Percentiles rank a stretch among this genome's conserved stretches.
phyloP scores from a whole-genome alignment of 2,797 vertebrate genomes.

The Hybognathus amarus region DNA sequence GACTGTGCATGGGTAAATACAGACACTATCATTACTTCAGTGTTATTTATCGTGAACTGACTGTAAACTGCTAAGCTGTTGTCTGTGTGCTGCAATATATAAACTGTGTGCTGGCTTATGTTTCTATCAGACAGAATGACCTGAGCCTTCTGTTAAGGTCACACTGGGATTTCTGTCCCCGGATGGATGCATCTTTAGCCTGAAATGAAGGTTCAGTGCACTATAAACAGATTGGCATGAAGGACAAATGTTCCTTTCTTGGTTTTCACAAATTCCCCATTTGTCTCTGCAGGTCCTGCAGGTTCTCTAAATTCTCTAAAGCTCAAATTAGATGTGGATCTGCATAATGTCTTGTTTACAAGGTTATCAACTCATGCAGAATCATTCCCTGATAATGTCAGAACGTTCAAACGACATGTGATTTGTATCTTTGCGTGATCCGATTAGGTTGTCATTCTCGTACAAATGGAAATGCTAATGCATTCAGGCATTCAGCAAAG shows the following conservation, averaged over 20 bases:
- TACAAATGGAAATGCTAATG: not conserved
- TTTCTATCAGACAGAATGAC: conserved; percentile 18
- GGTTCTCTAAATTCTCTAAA: conserved; percentile 1
- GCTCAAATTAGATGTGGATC: not conserved
- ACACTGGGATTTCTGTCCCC: not conserved
- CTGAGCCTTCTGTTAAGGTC: conserved; percentile 35
- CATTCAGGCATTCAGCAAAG: not conserved
- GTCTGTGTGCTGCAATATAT: not conserved
- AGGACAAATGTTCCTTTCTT: not conserved
- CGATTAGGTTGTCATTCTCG: not conserved
- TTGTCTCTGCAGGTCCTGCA: not conserved
- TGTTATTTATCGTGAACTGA: conserved; percentile 35
- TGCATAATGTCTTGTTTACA: conserved; percentile 21
- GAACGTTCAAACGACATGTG: not conserved
- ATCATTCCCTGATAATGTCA: not conserved
- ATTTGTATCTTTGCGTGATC: not conserved
- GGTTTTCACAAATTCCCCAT: not conserved
- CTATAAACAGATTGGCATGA: not conserved
- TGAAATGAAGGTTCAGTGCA: not conserved
- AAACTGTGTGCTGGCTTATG: not conserved
- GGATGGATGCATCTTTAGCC: not conserved
- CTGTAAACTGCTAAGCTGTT: conserved; percentile 22
- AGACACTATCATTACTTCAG: conserved; percentile 29
- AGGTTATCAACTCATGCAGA: not conserved
- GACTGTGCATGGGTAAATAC: conserved; percentile 17